phyloP scores from a whole-genome alignment of 2,797 vertebrate genomes.

The Sciurus vulgaris region DNA sequence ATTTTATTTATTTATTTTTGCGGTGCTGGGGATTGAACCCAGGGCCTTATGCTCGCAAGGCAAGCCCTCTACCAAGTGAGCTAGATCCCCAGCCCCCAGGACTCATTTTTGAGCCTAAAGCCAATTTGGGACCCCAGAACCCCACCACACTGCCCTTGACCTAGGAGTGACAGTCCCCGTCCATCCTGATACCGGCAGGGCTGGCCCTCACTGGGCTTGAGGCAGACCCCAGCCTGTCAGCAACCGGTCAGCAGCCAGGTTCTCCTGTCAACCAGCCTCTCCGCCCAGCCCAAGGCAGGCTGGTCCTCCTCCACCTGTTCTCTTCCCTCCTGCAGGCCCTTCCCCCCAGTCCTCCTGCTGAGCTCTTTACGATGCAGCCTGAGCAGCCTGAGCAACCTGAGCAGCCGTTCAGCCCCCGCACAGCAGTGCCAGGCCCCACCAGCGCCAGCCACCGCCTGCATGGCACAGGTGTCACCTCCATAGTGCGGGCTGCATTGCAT shows the following conservation, averaged over 20 bases:
- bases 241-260: not conserved
- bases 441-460: not conserved
- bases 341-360: not conserved
- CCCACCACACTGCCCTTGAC: not conserved
- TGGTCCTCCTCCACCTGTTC: not conserved
- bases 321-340: not conserved
- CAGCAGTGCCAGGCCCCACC: not conserved
- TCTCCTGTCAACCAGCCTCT: not conserved
- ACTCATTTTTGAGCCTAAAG: not conserved
- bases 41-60: no score
- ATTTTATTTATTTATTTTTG: no score
- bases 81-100: no score
- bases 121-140: not conserved
- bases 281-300: not conserved
- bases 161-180: not conserved
- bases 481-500: not conserved
- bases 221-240: no score
- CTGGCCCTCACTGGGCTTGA: not conserved
- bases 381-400: rapidly evolving
- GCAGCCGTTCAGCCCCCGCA: rapidly evolving
- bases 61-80: no score
- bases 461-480: not conserved
- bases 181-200: not conserved
- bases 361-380: not conserved
- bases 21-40: no score